Conservation (phyloP, 2,797 vertebrate genomes). For the Choloepus didactylus region DNA sequence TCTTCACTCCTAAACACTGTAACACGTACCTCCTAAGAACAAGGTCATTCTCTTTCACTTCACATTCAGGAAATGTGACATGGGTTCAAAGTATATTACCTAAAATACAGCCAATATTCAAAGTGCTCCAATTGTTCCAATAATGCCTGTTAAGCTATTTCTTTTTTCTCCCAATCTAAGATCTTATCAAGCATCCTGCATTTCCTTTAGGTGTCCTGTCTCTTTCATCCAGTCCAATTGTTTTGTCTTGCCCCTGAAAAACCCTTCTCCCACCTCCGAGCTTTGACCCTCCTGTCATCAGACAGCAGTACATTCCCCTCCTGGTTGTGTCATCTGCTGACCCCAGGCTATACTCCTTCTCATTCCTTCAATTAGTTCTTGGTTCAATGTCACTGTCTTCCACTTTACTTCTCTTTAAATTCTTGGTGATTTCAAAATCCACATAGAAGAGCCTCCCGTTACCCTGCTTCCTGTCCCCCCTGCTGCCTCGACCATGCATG, state of each 20-base stretch:
- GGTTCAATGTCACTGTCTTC: background rate
- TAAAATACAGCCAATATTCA: background rate
- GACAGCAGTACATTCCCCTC: too few relatives aligned
- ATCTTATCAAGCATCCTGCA: too few relatives aligned
- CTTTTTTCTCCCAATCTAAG: fast-evolving
- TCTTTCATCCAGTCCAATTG: background rate
- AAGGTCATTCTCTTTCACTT: background rate
- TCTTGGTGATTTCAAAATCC: background rate
- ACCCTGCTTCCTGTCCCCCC: background rate
- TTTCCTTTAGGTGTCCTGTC: background rate
- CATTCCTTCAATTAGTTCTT: background rate
- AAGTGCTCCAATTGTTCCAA: background rate
- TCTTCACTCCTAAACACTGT: background rate
- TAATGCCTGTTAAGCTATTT: background rate
- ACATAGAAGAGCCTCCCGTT: background rate
- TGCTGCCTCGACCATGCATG: background rate
- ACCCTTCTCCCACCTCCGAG: background rate
- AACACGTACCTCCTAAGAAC: background rate
- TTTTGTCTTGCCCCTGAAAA: background rate
- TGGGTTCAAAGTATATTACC: background rate
- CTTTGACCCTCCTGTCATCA: background rate
- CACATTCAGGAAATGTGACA: background rate
- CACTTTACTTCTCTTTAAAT: background rate
- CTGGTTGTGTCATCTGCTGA: background rate
- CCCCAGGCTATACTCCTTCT: too few relatives aligned